Conservation (phyloP, 2,888 invertebrate species). For the Hesperia comma region DNA sequence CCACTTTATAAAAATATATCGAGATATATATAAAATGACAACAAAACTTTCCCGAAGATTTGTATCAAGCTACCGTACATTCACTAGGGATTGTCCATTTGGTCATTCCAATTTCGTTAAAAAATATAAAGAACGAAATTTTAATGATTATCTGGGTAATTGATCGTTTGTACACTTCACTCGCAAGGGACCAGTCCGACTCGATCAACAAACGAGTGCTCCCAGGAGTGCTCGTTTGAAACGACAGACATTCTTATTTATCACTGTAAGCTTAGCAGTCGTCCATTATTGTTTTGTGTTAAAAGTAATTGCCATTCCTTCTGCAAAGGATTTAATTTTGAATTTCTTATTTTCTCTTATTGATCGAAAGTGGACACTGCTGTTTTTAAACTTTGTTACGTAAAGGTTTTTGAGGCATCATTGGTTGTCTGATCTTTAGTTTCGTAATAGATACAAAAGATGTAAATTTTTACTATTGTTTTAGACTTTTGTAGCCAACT, state of each 20-base stretch:
- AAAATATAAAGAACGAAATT: background rate
- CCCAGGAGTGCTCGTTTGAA: background rate
- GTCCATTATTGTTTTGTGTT: conserved; percentile 3
- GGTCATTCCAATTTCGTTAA: background rate
- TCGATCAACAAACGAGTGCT: conserved; percentile 13
- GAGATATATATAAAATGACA: no score
- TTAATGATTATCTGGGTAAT: background rate
- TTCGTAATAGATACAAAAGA: no score
- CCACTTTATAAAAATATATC: no score
- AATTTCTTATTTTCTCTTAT: background rate
- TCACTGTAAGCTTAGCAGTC: conserved; percentile 10
- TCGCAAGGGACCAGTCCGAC: background rate
- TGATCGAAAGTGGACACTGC: no score
- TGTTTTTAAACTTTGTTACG: no score
- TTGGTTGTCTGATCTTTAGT: no score
- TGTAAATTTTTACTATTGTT: no score
- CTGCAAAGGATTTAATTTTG: background rate
- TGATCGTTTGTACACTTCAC: conserved; percentile 8
- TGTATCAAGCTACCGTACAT: background rate
- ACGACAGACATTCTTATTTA: conserved; percentile 6
- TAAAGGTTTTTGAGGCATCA: no score
- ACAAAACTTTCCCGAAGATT: no score
- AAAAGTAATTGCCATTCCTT: conserved; percentile 1
- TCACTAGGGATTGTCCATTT: background rate
- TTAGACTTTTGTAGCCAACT: no score